A percentile compares a stretch with the other conserved stretches of the same genome.
phyloP scores from a whole-genome alignment of 64 coral and sea anemone species.

The Actinia equina region DNA sequence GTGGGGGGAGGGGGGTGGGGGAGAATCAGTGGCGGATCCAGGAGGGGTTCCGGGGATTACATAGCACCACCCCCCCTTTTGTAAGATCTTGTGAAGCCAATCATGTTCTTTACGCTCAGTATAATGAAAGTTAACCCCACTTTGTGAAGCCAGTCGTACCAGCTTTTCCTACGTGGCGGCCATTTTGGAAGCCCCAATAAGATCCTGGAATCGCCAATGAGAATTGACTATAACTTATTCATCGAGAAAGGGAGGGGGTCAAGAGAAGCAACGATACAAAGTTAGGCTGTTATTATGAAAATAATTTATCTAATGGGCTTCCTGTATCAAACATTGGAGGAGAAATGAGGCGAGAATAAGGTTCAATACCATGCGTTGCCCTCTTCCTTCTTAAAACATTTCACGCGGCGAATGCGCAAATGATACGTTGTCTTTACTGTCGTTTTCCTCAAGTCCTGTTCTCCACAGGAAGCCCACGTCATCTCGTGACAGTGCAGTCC shows the following conservation, averaged over 20 bases:
- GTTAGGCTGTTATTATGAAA: background rate
- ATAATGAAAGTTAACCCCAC: no score
- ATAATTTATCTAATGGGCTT: background rate
- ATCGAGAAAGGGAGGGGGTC: background rate
- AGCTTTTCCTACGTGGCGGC: no score
- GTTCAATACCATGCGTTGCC: background rate
- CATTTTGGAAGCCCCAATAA: no score
- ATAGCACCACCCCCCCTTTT: no score
- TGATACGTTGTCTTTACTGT: background rate
- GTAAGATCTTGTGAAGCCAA: no score
- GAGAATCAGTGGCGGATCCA: no score
- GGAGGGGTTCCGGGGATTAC: no score
- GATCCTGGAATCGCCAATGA: no score
- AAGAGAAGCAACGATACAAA: background rate
- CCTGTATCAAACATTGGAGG: background rate
- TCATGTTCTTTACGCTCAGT: no score
- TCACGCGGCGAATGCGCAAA: background rate
- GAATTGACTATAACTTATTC: background rate
- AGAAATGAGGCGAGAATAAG: background rate
- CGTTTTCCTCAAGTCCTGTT: background rate
- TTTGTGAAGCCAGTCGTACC: no score
- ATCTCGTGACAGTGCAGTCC: background rate
- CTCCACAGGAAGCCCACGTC: background rate
- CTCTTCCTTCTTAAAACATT: background rate
- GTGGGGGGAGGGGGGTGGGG: no score